phyloP scores from a whole-genome alignment of 1,140 invertebrate species.

The Euwallacea fornicatus region DNA sequence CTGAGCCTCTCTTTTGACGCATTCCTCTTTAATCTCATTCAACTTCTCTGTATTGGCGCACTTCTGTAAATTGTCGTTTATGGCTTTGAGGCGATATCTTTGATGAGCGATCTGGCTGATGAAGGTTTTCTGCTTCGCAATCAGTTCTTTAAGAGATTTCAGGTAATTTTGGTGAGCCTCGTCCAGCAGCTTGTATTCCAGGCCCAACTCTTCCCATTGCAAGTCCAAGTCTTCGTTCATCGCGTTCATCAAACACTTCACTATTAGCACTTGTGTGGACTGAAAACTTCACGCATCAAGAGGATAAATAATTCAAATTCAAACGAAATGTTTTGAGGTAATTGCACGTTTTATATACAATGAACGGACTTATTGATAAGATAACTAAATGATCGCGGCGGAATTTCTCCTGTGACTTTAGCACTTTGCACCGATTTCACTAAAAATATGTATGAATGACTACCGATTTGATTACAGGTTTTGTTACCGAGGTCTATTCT shows the following conservation, averaged over 20 bases:
- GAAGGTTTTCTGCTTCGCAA: conserved; percentile 81
- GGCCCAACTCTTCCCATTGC: conserved; percentile 74
- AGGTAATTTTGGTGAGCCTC: conserved; percentile 78
- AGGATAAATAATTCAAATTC: not conserved
- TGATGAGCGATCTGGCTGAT: conserved; percentile 84
- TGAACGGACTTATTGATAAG: conserved; percentile 17
- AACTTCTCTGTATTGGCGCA: conserved; percentile 55
- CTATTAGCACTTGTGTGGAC: not conserved
- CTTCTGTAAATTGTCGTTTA: conserved; percentile 66
- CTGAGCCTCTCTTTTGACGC: conserved; percentile 73
- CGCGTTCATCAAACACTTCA: not conserved
- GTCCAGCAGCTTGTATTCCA: conserved; percentile 72
- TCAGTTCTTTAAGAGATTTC: conserved; percentile 77
- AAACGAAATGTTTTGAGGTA: not conserved
- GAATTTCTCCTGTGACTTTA: conserved; percentile 5
- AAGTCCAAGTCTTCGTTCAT: conserved; percentile 47
- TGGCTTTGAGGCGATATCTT: conserved; percentile 79
- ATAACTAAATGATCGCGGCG: conserved; percentile 19
- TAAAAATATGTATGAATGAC: conserved; percentile 1
- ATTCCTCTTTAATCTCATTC: conserved; percentile 66
- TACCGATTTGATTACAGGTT: not conserved
- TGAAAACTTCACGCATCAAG: not conserved
- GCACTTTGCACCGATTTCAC: conserved; percentile 23
- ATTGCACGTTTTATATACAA: conserved; percentile 4
- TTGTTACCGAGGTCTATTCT: not conserved